Conservation (phyloP, 2,797 vertebrate species). For the Ctenopoma multispine region DNA sequence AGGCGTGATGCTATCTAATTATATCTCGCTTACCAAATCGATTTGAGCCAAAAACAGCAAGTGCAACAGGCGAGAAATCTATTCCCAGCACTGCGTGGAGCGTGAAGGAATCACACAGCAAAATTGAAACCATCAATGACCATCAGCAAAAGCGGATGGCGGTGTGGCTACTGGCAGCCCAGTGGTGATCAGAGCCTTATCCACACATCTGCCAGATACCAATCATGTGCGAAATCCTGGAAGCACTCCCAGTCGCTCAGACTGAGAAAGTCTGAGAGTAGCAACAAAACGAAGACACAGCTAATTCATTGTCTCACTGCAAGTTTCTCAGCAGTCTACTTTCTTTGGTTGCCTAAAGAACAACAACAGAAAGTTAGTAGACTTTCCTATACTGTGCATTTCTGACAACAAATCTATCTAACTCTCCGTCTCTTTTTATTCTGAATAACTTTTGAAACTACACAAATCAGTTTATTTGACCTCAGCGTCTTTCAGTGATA, state of each 20-base stretch:
- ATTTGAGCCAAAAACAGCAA: slow-evolving; percentile 75
- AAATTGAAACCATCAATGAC: slow-evolving; percentile 82
- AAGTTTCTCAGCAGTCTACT: slow-evolving; percentile 47
- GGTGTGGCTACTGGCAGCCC: slow-evolving; percentile 55
- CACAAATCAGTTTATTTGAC: too few species aligned
- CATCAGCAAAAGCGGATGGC: slow-evolving; percentile 60
- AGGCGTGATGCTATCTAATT: slow-evolving; percentile 73
- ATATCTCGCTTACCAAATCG: slow-evolving; percentile 78
- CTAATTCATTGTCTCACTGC: slow-evolving; percentile 60
- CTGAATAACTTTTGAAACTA: too few species aligned
- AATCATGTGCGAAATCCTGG: slow-evolving; percentile 63
- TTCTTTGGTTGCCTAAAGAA: slow-evolving; percentile 40
- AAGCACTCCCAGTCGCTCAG: slow-evolving; percentile 63
- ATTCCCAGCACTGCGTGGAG: slow-evolving; percentile 60
- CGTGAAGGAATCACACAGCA: slow-evolving; percentile 63
- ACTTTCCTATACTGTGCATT: slow-evolving; percentile 11
- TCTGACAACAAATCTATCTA: slow-evolving; percentile 3
- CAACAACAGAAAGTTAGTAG: slow-evolving; percentile 1
- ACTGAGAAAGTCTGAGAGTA: slow-evolving; percentile 37
- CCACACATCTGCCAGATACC: slow-evolving; percentile 70
- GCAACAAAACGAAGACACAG: slow-evolving; percentile 53
- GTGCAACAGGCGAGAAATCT: slow-evolving; percentile 75
- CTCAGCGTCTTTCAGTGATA: too few species aligned
- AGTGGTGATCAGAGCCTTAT: slow-evolving; percentile 67
- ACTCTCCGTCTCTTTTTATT: too few species aligned